These are phyloP conservation scores for Eudyptes chrysolophus DNA, from an alignment of 2,113 vertebrate genomes.

Conservation along the genomic window DNA sequence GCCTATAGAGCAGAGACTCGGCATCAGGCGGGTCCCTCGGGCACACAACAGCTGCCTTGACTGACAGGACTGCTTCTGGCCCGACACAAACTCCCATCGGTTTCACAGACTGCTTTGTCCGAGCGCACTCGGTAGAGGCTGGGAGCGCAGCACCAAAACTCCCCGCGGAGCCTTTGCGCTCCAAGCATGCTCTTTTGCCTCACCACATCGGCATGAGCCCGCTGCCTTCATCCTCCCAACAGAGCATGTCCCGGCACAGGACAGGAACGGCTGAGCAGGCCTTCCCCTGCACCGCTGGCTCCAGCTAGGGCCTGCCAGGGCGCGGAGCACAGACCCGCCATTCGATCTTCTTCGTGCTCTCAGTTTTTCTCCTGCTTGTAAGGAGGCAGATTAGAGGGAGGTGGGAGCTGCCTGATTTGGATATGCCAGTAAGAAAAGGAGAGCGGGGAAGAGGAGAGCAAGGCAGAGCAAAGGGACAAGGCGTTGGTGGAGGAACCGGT, in stretches of 20 bases:
- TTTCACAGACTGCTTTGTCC: background rate
- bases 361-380: background rate
- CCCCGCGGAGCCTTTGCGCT: background rate
- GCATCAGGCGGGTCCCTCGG: background rate
- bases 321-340: accelerated
- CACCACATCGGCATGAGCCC: accelerated
- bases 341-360: background rate
- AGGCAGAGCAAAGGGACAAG: background rate
- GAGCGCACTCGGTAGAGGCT: too few relatives aligned
- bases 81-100: too few relatives aligned
- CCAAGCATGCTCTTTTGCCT: background rate
- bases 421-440: background rate
- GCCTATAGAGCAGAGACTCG: background rate
- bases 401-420: background rate
- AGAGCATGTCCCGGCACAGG: accelerated
- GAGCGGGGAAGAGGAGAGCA: background rate
- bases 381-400: background rate
- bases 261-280: background rate
- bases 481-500: background rate
- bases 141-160: background rate
- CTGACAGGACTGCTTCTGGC: background rate
- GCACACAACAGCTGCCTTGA: background rate
- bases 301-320: background rate
- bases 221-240: background rate
- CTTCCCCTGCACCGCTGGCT: accelerated